phyloP scores from a whole-genome alignment of 2,888 invertebrate species.

The Lycaena phlaeas region DNA sequence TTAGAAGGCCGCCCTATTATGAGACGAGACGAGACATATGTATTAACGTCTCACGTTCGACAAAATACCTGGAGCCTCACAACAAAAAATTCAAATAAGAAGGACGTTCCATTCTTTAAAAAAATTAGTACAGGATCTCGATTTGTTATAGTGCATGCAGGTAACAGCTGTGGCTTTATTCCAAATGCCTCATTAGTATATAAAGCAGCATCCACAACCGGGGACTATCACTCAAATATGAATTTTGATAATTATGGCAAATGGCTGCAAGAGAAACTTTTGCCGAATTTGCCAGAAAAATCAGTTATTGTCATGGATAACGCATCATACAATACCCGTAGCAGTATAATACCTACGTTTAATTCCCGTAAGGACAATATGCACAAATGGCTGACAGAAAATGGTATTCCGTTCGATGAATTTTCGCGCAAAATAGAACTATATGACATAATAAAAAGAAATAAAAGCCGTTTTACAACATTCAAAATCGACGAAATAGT shows the following conservation, averaged over 20 bases:
- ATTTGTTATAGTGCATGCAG: slow-evolving; percentile 23
- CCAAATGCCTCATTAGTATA: slow-evolving; percentile 22
- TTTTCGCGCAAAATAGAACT: slow-evolving; percentile 10
- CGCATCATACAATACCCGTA: slow-evolving; percentile 2
- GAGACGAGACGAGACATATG: slow-evolving; percentile 21
- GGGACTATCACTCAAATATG: slow-evolving; percentile 22
- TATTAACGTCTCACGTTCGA: slow-evolving; percentile 17
- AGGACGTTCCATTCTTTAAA: slow-evolving; percentile 14
- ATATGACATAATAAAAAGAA: slow-evolving; percentile 16
- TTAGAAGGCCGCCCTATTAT: slow-evolving; percentile 20
- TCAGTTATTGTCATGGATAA: slow-evolving; percentile 16
- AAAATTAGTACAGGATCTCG: slow-evolving; percentile 18
- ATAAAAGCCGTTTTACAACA: slow-evolving; percentile 12
- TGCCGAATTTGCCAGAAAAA: slow-evolving; percentile 21
- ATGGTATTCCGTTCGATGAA: slow-evolving; percentile 10
- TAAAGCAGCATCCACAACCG: slow-evolving; percentile 18
- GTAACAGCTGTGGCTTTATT: slow-evolving; percentile 21
- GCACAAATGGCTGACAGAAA: slow-evolving; percentile 12
- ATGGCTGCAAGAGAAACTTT: slow-evolving; percentile 23
- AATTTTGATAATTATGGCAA: slow-evolving; percentile 22
- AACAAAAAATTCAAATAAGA: slow-evolving; percentile 11
- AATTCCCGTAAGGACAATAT: background rate
- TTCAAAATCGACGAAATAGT: slow-evolving; percentile 17
- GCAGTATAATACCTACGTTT: background rate
- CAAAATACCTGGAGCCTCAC: slow-evolving; percentile 16